These are phyloP conservation scores for Cyclina sinensis DNA, from an alignment of 1,140 invertebrate genomes.

Conservation along the genomic window DNA sequence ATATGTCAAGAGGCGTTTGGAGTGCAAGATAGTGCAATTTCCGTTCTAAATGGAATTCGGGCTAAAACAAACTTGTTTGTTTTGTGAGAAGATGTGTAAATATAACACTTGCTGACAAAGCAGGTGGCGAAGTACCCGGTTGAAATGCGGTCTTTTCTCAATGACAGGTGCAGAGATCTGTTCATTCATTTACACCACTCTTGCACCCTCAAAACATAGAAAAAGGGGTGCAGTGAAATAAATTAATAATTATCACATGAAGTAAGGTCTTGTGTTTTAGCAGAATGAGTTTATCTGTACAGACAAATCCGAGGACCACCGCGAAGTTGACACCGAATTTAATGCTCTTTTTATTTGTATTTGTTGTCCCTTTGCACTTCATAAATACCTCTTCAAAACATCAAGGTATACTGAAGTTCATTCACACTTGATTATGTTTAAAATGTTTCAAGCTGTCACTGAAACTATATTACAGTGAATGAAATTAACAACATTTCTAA, in stretches of 20 bases:
- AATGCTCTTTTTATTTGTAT: constrained; percentile 21
- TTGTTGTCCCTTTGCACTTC: constrained; percentile 30
- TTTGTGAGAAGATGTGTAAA: too few species aligned
- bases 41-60: too few species aligned
- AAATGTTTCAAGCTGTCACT: neutral
- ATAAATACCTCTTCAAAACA: constrained; percentile 31
- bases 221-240: neutral
- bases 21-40: too few species aligned
- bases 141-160: neutral
- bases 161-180: neutral
- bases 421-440: constrained; percentile 28
- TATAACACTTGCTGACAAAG: neutral
- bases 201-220: neutral
- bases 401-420: constrained; percentile 1
- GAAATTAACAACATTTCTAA: constrained; percentile 28
- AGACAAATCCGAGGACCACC: neutral
- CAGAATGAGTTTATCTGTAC: neutral
- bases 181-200: neutral
- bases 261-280: constrained; percentile 8
- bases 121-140: neutral
- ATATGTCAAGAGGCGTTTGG: too few species aligned
- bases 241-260: neutral
- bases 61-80: too few species aligned
- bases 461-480: constrained; percentile 41
- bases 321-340: neutral